phyloP scores from a whole-genome alignment of 2,797 vertebrate genomes.

The Chiroxiphia lanceolata region DNA sequence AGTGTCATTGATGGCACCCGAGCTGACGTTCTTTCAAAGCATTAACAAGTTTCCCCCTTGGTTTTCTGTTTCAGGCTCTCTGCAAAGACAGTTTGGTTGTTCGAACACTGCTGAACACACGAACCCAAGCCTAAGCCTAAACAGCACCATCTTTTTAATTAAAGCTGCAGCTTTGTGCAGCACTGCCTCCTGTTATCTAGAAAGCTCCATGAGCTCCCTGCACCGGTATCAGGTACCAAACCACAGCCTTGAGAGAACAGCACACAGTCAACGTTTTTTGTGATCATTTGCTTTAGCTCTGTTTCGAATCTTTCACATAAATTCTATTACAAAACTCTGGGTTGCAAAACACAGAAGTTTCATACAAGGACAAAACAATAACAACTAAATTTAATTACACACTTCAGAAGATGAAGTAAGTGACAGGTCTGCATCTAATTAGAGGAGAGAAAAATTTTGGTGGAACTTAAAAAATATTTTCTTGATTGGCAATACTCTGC shows the following conservation, averaged over 20 bases:
- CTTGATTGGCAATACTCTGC: background rate
- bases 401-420: constrained; percentile 9
- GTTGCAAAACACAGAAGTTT: constrained; percentile 45
- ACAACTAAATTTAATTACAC: constrained; percentile 5
- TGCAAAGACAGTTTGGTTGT: background rate
- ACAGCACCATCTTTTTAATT: background rate
- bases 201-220: background rate
- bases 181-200: background rate
- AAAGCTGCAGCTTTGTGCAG: background rate
- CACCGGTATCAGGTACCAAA: background rate
- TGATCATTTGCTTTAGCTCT: background rate
- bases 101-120: background rate
- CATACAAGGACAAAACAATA: background rate
- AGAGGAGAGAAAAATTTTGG: background rate
- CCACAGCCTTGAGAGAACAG: background rate
- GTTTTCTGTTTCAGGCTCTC: background rate
- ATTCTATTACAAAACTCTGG: constrained; percentile 25
- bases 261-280: background rate
- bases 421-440: background rate
- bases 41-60: background rate
- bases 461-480: background rate
- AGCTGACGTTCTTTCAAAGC: background rate
- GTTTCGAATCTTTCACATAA: background rate
- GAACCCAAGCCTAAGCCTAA: background rate
- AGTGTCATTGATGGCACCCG: background rate